Evolutionary conservation across 2,888 invertebrate species (phyloP).

Genomic region (Linhomoeus sp.): DNA sequence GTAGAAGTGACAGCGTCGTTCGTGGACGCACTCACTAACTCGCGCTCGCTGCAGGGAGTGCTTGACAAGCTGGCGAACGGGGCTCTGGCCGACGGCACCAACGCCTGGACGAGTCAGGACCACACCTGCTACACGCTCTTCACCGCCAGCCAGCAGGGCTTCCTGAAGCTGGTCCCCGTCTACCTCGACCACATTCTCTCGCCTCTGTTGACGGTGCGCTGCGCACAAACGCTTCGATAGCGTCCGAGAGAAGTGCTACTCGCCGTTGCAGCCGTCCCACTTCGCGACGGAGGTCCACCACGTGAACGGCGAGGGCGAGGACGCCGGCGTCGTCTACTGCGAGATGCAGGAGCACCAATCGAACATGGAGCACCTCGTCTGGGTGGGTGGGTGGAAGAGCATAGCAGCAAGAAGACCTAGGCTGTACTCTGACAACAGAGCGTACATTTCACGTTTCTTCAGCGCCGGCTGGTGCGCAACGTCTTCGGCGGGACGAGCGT

Average conservation of each 20-base stretch:
- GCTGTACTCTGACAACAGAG: conserved; percentile 46
- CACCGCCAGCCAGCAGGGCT: conserved; percentile 67
- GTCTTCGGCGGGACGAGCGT: conserved; percentile 61
- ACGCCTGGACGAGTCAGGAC: conserved; percentile 66
- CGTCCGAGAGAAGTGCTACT: too few relatives aligned
- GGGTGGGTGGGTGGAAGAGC: too few relatives aligned
- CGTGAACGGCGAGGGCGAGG: conserved; percentile 61
- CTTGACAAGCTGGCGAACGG: conserved; percentile 68
- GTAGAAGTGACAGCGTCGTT: not conserved
- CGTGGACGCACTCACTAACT: not conserved
- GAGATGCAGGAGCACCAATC: conserved; percentile 87
- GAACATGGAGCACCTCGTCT: too few relatives aligned
- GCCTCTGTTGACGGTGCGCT: conserved; percentile 47
- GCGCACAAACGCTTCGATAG: too few relatives aligned
- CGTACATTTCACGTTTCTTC: conserved; percentile 4
- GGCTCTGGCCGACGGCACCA: conserved; percentile 71
- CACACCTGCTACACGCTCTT: conserved; percentile 73
- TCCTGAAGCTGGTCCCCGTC: conserved; percentile 64
- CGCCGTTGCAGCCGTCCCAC: too few relatives aligned
- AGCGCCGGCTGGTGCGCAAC: conserved; percentile 35
- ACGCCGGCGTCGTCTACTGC: conserved; percentile 84
- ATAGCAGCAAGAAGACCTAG: conserved; percentile 58
- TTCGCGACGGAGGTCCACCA: conserved; percentile 79
- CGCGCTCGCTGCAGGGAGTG: conserved; percentile 39
- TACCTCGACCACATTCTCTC: conserved; percentile 72